These are phyloP conservation scores for Philonicus albiceps DNA, from an alignment of 2,888 invertebrate genomes.

Conservation along the genomic window DNA sequence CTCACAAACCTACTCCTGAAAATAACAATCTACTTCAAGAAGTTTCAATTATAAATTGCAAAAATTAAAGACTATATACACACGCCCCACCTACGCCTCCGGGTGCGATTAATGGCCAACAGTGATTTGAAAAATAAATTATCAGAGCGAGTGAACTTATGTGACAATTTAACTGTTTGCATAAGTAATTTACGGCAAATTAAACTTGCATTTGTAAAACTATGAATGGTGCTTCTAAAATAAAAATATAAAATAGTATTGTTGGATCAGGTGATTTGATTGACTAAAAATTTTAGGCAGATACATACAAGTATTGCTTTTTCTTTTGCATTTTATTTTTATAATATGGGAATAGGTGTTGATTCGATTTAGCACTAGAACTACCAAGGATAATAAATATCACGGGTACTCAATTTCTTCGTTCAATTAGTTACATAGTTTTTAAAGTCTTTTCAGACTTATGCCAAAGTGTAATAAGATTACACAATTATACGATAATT, in stretches of 20 bases:
- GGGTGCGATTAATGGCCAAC: not conserved
- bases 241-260: not conserved
- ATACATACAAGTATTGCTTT: too few relatives aligned
- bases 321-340: not conserved
- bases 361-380: too few relatives aligned
- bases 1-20: too few relatives aligned
- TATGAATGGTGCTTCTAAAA: not conserved
- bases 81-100: not conserved
- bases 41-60: not conserved
- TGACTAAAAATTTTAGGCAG: too few relatives aligned
- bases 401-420: too few relatives aligned
- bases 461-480: too few relatives aligned
- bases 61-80: not conserved
- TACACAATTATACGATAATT: too few relatives aligned
- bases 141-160: not conserved
- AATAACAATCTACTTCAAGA: not conserved
- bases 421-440: too few relatives aligned
- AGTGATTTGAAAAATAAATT: not conserved
- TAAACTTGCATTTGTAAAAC: not conserved
- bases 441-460: too few relatives aligned
- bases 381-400: too few relatives aligned
- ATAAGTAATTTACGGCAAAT: not conserved
- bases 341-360: not conserved
- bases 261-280: not conserved
- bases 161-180: not conserved